Conservation (phyloP, 2,888 invertebrate species). For the Philopedon plagiatum region DNA sequence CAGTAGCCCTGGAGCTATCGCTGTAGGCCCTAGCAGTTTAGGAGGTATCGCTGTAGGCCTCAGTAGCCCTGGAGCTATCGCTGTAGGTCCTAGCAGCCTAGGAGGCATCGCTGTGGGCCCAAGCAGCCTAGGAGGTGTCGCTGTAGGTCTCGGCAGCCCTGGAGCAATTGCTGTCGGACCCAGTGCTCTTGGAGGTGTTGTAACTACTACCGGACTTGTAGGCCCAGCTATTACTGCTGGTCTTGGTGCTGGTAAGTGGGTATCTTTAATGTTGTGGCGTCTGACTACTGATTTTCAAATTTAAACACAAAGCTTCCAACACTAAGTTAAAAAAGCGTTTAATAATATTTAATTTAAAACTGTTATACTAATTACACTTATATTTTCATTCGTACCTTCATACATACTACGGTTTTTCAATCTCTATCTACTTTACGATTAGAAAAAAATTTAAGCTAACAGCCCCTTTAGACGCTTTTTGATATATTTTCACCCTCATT, state of each 20-base stretch:
- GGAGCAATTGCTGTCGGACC: background rate
- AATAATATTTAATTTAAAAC: too few relatives aligned
- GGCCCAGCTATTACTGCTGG: constrained; percentile 17
- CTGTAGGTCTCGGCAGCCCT: background rate
- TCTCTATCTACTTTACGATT: too few relatives aligned
- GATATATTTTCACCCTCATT: background rate
- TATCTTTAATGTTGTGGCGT: background rate
- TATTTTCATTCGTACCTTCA: too few relatives aligned
- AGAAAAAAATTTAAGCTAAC: too few relatives aligned
- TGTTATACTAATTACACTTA: too few relatives aligned
- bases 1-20: background rate
- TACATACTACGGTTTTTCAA: too few relatives aligned
- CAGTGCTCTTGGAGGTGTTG: background rate
- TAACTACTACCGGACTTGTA: constrained; percentile 1
- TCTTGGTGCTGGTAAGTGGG: constrained; percentile 31
- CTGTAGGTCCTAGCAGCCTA: background rate
- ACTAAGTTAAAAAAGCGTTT: too few relatives aligned
- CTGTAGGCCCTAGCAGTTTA: background rate
- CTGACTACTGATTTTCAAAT: too few relatives aligned
- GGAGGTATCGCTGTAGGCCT: constrained; percentile 7
- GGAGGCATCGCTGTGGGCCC: constrained; percentile 5
- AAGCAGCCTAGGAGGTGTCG: constrained; percentile 5
- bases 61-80: background rate
- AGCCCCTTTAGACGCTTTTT: too few relatives aligned
- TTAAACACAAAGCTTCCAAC: too few relatives aligned